Evolutionary conservation across 53 echinoderm and acorn worm species (phyloP).

Genomic region (Hippasteria phrygiana): DNA sequence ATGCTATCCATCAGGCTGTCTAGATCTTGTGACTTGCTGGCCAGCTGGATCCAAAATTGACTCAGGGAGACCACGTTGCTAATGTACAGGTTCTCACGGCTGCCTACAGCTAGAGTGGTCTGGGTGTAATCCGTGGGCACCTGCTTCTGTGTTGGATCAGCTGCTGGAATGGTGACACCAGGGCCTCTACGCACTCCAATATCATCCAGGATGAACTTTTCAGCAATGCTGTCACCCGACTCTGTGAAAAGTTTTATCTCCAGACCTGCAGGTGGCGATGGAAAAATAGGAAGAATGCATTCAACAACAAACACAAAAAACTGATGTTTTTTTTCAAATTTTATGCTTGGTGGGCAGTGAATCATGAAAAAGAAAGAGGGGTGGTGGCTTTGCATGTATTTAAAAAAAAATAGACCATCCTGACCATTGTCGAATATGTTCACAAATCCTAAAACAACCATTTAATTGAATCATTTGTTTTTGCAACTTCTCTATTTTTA

Average conservation of each 20-base stretch:
- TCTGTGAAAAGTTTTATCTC: conserved; percentile 76
- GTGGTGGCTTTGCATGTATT: no score
- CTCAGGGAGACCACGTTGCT: conserved; percentile 74
- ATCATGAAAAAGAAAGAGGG: no score
- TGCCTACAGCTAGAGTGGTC: conserved; percentile 72
- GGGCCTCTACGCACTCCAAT: conserved; percentile 64
- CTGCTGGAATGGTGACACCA: neutral
- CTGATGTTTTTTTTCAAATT: neutral
- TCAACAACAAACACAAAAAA: neutral
- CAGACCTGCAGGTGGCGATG: conserved; percentile 15
- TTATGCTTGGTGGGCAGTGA: no score
- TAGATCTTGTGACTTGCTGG: conserved; percentile 69
- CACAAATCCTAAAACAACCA: no score
- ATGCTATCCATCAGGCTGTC: conserved; percentile 90
- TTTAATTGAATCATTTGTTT: no score
- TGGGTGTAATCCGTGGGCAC: conserved; percentile 21
- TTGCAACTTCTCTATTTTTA: no score
- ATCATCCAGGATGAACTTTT: conserved; percentile 70
- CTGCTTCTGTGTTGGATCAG: neutral
- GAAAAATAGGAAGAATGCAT: neutral
- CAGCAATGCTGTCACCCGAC: conserved; percentile 64
- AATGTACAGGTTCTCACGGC: conserved; percentile 78
- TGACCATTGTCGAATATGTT: no score
- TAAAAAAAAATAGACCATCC: no score
- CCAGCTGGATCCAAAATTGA: conserved; percentile 92